A percentile compares a stretch with the other conserved stretches of the same genome.
Conservation (phyloP, 2,797 vertebrate genomes). For the Bucorvus abyssinicus region DNA sequence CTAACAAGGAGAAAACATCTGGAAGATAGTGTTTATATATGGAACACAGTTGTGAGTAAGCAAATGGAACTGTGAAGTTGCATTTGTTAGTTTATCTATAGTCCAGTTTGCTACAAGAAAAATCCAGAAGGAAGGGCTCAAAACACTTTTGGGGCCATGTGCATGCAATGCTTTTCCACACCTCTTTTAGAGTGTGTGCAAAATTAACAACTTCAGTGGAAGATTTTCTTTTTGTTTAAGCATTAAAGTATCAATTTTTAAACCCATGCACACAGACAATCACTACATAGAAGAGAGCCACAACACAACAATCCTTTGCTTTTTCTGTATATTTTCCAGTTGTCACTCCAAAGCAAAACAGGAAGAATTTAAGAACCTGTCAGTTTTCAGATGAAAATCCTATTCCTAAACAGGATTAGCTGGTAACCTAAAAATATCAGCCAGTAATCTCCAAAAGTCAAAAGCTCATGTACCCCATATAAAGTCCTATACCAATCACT, state of each 20-base stretch:
- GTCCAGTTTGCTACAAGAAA: background rate
- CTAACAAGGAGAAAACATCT: slow-evolving; percentile 42
- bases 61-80: background rate
- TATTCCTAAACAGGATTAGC: slow-evolving; percentile 33
- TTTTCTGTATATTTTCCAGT: background rate
- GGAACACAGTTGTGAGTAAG: background rate
- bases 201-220: background rate
- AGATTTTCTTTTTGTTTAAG: background rate
- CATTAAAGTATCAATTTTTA: background rate
- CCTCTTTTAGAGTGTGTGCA: background rate
- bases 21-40: background rate
- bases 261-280: background rate
- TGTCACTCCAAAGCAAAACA: background rate
- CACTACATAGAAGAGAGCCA: background rate
- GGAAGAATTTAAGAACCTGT: slow-evolving; percentile 2
- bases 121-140: background rate
- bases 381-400: slow-evolving; percentile 28
- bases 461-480: background rate
- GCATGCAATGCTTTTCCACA: background rate
- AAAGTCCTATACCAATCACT: slow-evolving; percentile 7
- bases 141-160: background rate
- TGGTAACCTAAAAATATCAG: slow-evolving; percentile 46
- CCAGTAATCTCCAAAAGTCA: slow-evolving; percentile 37
- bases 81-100: background rate
- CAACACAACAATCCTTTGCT: background rate